Conservation (phyloP, 2,888 invertebrate species). For the Acronicta leporina region DNA sequence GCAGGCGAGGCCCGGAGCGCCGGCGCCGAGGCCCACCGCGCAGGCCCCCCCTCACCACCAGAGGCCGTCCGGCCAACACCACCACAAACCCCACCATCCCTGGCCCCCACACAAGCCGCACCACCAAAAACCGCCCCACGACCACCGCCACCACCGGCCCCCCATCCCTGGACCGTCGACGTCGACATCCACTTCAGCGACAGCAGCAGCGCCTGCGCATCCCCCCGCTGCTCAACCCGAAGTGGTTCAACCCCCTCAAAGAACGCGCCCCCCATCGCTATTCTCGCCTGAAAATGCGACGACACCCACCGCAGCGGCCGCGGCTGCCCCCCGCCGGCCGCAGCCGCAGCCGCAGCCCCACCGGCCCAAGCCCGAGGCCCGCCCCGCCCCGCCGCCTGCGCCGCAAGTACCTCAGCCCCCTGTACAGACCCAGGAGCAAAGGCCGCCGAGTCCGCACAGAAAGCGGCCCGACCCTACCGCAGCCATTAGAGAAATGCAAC, state of each 20-base stretch:
- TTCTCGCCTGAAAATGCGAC: conserved; percentile 91
- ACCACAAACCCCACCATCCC: conserved; percentile 73
- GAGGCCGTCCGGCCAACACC: conserved; percentile 60
- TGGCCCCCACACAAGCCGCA: conserved; percentile 79
- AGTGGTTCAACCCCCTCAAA: conserved; percentile 61
- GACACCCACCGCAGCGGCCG: conserved; percentile 84
- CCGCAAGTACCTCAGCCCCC: conserved; percentile 57
- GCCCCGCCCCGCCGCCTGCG: conserved; percentile 68
- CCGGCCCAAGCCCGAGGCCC: conserved; percentile 51
- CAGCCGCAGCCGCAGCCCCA: conserved; percentile 63
- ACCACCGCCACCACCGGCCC: conserved; percentile 78
- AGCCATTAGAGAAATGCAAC: conserved; percentile 81
- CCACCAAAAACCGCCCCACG: conserved; percentile 76
- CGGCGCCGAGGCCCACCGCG: conserved; percentile 64
- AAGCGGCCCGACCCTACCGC: conserved; percentile 76
- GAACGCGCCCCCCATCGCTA: conserved; percentile 89
- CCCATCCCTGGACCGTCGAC: conserved; percentile 65
- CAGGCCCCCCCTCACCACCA: conserved; percentile 64
- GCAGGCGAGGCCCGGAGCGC: conserved; percentile 55
- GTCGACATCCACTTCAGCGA: conserved; percentile 54
- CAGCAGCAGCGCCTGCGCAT: conserved; percentile 46
- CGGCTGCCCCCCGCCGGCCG: conserved; percentile 67
- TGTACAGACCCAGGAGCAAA: conserved; percentile 55
- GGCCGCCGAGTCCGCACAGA: conserved; percentile 72
- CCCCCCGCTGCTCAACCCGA: conserved; percentile 51